Evolutionary conservation across 2,113 vertebrate genomes (phyloP), one percentile per base, ranked within the genome.

Genomic region (Rhabdomys dilectus): DNA sequence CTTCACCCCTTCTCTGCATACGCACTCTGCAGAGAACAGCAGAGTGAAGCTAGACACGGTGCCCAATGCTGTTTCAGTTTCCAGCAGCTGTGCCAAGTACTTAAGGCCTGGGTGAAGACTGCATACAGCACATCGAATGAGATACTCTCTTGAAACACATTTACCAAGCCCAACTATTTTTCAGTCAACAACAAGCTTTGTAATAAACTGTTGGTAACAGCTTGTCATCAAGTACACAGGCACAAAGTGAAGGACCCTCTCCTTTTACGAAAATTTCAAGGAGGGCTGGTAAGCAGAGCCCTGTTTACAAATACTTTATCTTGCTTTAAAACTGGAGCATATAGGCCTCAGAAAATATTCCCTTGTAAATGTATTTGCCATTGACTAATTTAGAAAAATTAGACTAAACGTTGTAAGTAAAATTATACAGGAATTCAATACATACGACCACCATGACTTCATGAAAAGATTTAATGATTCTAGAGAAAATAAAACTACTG

Each of bases 301-400:
- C 26, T 45, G 58, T 73, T 78, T 1, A 66, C 16, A 34, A 86
- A 31, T 48, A 11, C 48, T 86, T 68, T 8, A 31, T 81, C 7
- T 66, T 76, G 34, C 87, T 64, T 93, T 42, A 39, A 39, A 81
- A 75, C n/a, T n/a, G 92, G 15, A 75, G 26, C 48, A n/a, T 75
- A 26, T 58, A 11, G 2, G 24, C 10, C 80, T 64, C 68, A 87
- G 48, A 81, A 92, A 89, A 75, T 22, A 76, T 34, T 6, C 4
- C 12, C 26, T 90, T 94, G 86, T 70, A 90, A 91, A 58, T 75
- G 16, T 31, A 82, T 94, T 64, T 93, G 15, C 51, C 51, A 53
- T 56, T 42, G 12, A 77, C 13, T 91, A 58, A 80, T 73, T 73
- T 88, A 22, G 24, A 9, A 77, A 42, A 53, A 89, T 64, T 51